Conservation (phyloP, 1,140 invertebrate species). For the Euwallacea fornicatus region DNA sequence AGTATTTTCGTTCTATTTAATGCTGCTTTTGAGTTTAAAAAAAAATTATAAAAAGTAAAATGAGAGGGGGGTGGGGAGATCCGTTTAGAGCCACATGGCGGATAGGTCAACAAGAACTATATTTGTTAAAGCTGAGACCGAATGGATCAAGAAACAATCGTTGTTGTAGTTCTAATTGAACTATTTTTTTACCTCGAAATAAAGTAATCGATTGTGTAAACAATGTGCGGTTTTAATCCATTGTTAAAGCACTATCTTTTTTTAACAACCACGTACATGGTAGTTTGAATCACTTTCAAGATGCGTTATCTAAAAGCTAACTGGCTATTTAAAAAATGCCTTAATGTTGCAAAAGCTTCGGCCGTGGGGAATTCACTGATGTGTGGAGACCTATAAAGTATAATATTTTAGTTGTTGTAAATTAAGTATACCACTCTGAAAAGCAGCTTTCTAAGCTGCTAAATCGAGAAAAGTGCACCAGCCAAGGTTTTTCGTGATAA, state of each 20-base stretch:
- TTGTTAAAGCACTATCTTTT: background rate
- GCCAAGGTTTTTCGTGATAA: conserved; percentile 22
- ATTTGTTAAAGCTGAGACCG: background rate
- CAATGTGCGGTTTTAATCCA: background rate
- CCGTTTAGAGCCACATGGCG: no score
- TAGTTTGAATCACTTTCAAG: conserved; percentile 2
- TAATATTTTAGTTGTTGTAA: background rate
- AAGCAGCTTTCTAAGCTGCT: conserved; percentile 14
- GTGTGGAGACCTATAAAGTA: background rate
- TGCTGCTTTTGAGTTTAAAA: no score
- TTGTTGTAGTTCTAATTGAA: background rate
- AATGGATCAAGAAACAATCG: background rate
- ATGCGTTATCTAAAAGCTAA: conserved; percentile 15
- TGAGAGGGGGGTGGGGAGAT: no score
- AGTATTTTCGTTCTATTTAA: no score
- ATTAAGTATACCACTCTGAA: background rate
- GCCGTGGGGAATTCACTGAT: conserved; percentile 1
- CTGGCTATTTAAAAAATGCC: conserved; percentile 1
- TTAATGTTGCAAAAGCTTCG: conserved; percentile 5
- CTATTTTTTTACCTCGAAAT: background rate
- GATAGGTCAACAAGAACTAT: no score
- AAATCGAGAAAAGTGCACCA: conserved; percentile 5
- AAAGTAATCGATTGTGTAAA: conserved; percentile 3
- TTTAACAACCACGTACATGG: background rate
- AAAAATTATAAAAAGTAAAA: no score